Evolutionary conservation across 1,140 invertebrate genomes (phyloP).

Genomic region (Maconellicoccus hirsutus): DNA sequence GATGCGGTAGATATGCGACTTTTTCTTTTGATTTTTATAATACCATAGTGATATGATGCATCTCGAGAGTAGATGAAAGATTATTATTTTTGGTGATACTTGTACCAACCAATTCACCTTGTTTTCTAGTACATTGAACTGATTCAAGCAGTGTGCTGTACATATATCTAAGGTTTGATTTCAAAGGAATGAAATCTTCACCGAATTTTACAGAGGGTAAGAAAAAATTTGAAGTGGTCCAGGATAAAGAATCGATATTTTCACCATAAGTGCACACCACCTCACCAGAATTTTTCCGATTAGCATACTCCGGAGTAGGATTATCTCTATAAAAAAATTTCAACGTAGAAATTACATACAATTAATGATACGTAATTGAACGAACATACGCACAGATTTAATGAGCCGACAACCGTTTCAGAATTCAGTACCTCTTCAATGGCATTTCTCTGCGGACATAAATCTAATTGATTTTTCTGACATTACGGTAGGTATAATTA

Average conservation of each 20-base stretch:
- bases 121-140: not conserved
- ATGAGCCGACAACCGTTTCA: not conserved
- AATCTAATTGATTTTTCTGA: too few species aligned
- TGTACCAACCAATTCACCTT: not conserved
- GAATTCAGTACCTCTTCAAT: too few species aligned
- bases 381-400: not conserved
- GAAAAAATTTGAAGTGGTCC: constrained; percentile 35
- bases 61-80: not conserved
- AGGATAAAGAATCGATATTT: constrained; percentile 33
- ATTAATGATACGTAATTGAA: not conserved
- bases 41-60: not conserved
- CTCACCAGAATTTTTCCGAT: constrained; percentile 42
- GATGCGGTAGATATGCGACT: not conserved
- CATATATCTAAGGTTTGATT: constrained; percentile 30
- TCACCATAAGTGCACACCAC: constrained; percentile 40
- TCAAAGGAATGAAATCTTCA: constrained; percentile 31
- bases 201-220: constrained; percentile 22
- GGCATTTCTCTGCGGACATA: too few species aligned
- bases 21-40: not conserved
- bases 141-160: constrained; percentile 30
- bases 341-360: not conserved
- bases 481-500: too few species aligned
- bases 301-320: constrained; percentile 42
- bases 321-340: constrained; percentile 30
- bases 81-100: not conserved